Base-by-base conservation (phyloP, 1,140 invertebrate species). In the Drosophila subpulchrella region DNA sequence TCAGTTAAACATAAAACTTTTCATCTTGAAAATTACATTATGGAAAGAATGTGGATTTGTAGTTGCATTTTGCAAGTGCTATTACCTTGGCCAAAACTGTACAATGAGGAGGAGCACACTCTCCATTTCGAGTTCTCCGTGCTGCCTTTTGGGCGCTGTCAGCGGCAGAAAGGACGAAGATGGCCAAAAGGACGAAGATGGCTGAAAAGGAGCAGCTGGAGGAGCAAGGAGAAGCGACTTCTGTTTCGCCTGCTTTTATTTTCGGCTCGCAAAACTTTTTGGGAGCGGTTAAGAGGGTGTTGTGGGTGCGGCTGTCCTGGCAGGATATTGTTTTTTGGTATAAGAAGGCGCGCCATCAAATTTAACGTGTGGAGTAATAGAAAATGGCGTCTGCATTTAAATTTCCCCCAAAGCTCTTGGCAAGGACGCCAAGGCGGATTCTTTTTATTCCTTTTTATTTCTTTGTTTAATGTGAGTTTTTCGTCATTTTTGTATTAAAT, bases 371-470 rank as follows among this genome's bases (percentile, higher is more conserved):
- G 79, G 75, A 79, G 66, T 82, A 86, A 86, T 86, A 86, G 83
- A 86, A 76, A 86, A 86, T 86, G 83, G 83, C 83, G 83, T 86
- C 83, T 88, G 79, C 83, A 83, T 83, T 88, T 89, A 88, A 86
- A 86, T 86, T 88, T 73, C 10, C 32, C 47, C 11, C 38, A 24
- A 32, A 32, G 42, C 36, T 44, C 58, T 67, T 72, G 65, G 65
- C 82, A 81, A 78, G 75, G 74, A 75, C 78, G 82, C 65, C 75
- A 63, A 24, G 30, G 32, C 38, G 30, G 11, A 54, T 53, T 58
- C 34, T 44, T 10, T 36, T 38, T 8, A 13, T 24, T 24, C 24
- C 39, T 17, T 39, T 71, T 71, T 10, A 10, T 5, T 74, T 55
- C 36, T 30, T 39, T 42, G 36, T n/a, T 47, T 47, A 46, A 27